phyloP scores from a whole-genome alignment of 1,140 invertebrate genomes.

The Heliconius congener region DNA sequence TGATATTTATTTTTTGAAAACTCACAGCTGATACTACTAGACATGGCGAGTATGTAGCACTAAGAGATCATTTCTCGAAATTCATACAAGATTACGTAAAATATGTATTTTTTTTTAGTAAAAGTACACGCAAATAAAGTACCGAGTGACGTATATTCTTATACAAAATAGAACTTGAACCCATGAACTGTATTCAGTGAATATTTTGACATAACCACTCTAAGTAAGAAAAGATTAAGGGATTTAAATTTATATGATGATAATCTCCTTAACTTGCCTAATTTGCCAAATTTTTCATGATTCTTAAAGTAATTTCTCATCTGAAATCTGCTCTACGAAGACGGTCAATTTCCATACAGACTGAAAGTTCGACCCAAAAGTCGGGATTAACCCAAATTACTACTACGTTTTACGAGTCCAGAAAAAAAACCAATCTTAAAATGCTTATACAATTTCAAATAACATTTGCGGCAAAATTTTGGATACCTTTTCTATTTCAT shows the following conservation, averaged over 20 bases:
- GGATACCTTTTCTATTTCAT: not conserved
- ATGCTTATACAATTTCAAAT: not conserved
- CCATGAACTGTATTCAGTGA: no score
- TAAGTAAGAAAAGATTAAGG: not conserved
- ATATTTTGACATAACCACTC: not conserved
- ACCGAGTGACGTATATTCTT: no score
- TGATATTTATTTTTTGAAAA: no score
- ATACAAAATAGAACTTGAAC: no score
- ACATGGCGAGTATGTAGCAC: no score
- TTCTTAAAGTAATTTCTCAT: not conserved
- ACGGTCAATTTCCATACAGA: conserved; percentile 25
- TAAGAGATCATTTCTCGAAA: no score
- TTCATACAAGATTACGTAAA: no score
- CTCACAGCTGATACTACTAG: no score
- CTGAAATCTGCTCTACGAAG: conserved; percentile 16
- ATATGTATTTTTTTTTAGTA: no score
- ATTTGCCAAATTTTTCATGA: not conserved
- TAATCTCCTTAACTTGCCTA: not conserved
- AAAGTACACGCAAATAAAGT: no score
- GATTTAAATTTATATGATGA: no score
- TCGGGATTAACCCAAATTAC: conserved; percentile 26
- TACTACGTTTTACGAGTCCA: conserved; percentile 14
- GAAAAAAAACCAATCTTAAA: not conserved
- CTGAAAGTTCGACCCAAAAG: conserved; percentile 9
- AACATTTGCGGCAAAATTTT: not conserved